phyloP scores from a whole-genome alignment of 1,140 invertebrate species.

The Patella vulgata region DNA sequence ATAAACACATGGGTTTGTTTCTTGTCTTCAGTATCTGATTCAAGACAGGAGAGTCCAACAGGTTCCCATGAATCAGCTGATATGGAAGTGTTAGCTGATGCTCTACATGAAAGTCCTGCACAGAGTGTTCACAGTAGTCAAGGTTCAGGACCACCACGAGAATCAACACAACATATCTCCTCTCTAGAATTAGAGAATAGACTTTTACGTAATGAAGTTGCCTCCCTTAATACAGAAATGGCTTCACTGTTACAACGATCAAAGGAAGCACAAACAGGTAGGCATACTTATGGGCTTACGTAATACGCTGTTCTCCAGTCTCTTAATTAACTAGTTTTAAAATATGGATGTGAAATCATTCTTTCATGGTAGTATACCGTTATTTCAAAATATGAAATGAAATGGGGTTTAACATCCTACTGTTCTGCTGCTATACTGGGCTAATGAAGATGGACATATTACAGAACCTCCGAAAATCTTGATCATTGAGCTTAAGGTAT shows the following conservation, averaged over 20 bases:
- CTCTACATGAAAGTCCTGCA: slow-evolving; percentile 54
- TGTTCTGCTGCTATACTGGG: no score
- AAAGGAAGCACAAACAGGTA: slow-evolving; percentile 71
- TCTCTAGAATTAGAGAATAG: slow-evolving; percentile 66
- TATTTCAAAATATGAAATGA: neutral
- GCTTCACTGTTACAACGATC: slow-evolving; percentile 69
- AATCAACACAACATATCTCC: slow-evolving; percentile 38
- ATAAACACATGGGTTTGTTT: no score
- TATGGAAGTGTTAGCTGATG: slow-evolving; percentile 51
- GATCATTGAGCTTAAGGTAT: no score
- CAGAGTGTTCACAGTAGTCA: slow-evolving; percentile 56
- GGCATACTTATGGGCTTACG: slow-evolving; percentile 17
- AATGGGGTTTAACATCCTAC: no score
- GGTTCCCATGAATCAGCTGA: slow-evolving; percentile 47
- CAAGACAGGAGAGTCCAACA: slow-evolving; percentile 42
- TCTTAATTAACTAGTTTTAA: no score
- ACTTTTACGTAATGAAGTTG: slow-evolving; percentile 71
- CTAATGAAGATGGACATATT: no score
- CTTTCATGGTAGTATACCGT: no score
- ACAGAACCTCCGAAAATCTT: no score
- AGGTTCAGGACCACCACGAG: slow-evolving; percentile 25
- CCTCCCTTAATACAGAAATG: slow-evolving; percentile 72
- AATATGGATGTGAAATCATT: no score
- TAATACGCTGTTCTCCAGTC: no score
- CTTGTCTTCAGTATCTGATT: slow-evolving; percentile 25